Evolutionary conservation across 2,797 vertebrate genomes (phyloP).

Genomic region (Synaphobranchus kaupii): DNA sequence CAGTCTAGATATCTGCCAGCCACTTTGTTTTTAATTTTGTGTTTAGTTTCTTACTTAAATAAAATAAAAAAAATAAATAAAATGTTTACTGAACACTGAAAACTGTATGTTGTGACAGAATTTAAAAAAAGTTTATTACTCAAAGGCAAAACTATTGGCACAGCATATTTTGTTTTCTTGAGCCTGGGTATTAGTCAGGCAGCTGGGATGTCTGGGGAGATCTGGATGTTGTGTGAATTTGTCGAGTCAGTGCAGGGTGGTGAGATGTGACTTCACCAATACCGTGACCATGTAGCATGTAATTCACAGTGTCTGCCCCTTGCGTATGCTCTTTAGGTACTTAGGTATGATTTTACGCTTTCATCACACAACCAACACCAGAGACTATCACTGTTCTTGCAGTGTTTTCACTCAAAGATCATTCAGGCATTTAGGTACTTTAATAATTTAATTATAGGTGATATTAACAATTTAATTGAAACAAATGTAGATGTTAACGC

Average conservation of each 20-base stretch:
- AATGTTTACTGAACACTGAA: not conserved
- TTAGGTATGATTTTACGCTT: not conserved
- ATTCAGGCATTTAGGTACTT: no score
- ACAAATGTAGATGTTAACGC: not conserved
- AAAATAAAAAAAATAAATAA: not conserved
- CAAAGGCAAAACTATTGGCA: not conserved
- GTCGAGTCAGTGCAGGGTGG: slow-evolving; percentile 12
- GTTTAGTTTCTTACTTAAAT: not conserved
- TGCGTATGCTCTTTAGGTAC: not conserved
- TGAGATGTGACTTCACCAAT: not conserved
- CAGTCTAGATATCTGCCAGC: not conserved
- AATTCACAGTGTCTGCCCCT: not conserved
- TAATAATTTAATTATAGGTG: no score
- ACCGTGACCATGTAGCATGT: not conserved
- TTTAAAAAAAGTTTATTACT: not conserved
- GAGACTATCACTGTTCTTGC: slow-evolving; percentile 10
- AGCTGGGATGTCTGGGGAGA: slow-evolving; percentile 3
- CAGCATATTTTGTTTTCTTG: not conserved
- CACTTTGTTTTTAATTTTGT: not conserved
- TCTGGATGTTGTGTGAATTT: slow-evolving; percentile 13
- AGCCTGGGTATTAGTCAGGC: not conserved
- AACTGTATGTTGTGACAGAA: not conserved
- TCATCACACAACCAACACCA: not conserved
- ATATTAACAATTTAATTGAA: not conserved
- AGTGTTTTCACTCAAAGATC: slow-evolving; percentile 11